Evolutionary conservation across 2,113 vertebrate species (phyloP), one percentile per base, ranked within the genome.

Genomic region (Pangasianodon gigas): DNA sequence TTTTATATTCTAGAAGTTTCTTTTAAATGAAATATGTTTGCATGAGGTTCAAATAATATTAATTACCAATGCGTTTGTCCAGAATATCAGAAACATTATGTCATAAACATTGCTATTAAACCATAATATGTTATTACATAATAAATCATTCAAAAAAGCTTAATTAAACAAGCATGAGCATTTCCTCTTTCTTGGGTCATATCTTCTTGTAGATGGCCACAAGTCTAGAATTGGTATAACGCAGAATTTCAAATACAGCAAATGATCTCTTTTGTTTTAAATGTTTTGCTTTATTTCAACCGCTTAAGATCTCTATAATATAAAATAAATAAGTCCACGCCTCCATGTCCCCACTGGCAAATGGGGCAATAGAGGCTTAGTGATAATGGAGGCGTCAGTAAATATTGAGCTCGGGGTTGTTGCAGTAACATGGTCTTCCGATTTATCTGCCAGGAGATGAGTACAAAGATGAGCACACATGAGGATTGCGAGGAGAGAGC

Each of bases 401-500:
- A 95, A 96, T 95, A 95, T 91, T 92, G 94, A 95, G 93, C 86
- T 91, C 91, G 92, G 93, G 93, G 93, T 90, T 94, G 93, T 95
- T 94, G 93, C 91, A 75, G 92, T 93, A 95, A 93, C 94, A 71
- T 95, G 95, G 94, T 95, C 95, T 94, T 93, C 94, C 93, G 91
- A 92, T 94, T 93, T 94, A 93, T 94, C 90, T 92, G 93, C 69
- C 88, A 92, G 91, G 91, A 91, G 93, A 93, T 89, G 93, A 94
- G 94, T 94, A 95, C 93, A 95, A 94, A 95, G 95, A 94, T 94
- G 95, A 95, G 93, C 92, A 93, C 94, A 91, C 92, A 71, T 89
- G 93, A 94, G 95, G 94, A 95, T 95, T 92, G 93, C 58, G 92
- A 79, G 87, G 90, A 94, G 93, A 94, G 94, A 94, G 93, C 94